Evolutionary conservation across 2,888 invertebrate species (phyloP).

Genomic region (Athripsodes cinereus): DNA sequence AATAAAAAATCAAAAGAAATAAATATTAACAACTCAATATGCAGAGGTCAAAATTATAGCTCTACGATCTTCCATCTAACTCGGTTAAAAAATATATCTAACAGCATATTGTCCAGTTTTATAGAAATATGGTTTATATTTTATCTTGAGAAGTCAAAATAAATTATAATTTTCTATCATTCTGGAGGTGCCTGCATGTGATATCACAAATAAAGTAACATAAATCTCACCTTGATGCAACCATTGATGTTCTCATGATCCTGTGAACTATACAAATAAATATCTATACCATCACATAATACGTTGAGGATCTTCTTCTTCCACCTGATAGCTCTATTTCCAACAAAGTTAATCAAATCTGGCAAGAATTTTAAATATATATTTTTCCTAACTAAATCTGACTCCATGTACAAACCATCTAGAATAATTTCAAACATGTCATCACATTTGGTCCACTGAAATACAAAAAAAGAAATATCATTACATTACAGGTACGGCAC

Average conservation of each 20-base stretch:
- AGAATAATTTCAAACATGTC: constrained; percentile 22
- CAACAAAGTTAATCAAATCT: constrained; percentile 14
- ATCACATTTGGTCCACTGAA: constrained; percentile 24
- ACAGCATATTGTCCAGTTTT: too few species aligned
- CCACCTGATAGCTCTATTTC: constrained; percentile 23
- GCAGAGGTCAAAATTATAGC: too few species aligned
- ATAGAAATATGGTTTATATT: too few species aligned
- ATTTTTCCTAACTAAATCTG: constrained; percentile 13
- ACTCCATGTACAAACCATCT: constrained; percentile 14
- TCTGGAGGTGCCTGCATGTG: too few species aligned
- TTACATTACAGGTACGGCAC: too few species aligned
- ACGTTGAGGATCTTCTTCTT: constrained; percentile 20
- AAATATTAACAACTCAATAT: too few species aligned
- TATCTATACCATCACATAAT: constrained; percentile 17
- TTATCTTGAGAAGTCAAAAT: too few species aligned
- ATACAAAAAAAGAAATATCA: constrained; percentile 1
- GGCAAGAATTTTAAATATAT: constrained; percentile 20
- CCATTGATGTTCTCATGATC: constrained; percentile 6
- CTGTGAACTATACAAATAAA: constrained; percentile 12
- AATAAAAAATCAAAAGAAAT: too few species aligned
- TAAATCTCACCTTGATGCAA: constrained; percentile 11
- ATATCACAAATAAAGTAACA: too few species aligned
- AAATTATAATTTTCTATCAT: too few species aligned
- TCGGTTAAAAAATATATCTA: too few species aligned
- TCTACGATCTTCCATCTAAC: too few species aligned